Base-by-base conservation (phyloP, 2,888 invertebrate genomes). In the Rhagonycha fulva region DNA sequence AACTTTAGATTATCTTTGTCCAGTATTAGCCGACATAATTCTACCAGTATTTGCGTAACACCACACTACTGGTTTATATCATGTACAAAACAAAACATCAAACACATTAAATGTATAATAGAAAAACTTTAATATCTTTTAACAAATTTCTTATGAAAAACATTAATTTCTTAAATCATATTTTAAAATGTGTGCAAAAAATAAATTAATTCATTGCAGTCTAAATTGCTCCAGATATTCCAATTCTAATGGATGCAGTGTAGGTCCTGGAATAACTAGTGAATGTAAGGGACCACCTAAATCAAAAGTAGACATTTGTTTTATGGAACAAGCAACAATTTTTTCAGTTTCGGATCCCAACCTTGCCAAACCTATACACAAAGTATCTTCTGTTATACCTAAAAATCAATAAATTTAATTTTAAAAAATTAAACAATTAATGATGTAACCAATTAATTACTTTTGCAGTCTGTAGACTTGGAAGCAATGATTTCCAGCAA, bases 251-350 rank as follows among this genome's bases (percentile, higher is more conserved):
- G 97, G 97, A 91, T 99, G 99, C 86, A 98, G 89, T 76, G 89
- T 88, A 81, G 93, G 90, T 62, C 95, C 95, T 77, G 96, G 93
- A 84, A 99, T 93, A 72, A 99, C 93, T 63, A 99, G 90, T 63
- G 97, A 98, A 89, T 99, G 99, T 63, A 99, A 90, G 1, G 99
- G 99, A 60, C 91, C 90, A 4, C 99, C 99, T 79, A 99, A 89
- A 84, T 95, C 93, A 66, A 88, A 87, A 19, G 88, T 84, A 70
- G 89, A 88, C 95, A 99, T 95, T 80, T 94, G 91, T 79, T 90
- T 87, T 78, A 99, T 88, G 10, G 94, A 90, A 84, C 93, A 93
- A 61, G 92, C 94, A 12, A 92, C 88, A 82, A 99, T 96, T 84
- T 91, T 89, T 88, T 97, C 96, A 84, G 94, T 93, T 14, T 93